These are phyloP conservation scores for Oreohelix idahoensis DNA, from an alignment of 1,140 invertebrate genomes.

Conservation along the genomic window DNA sequence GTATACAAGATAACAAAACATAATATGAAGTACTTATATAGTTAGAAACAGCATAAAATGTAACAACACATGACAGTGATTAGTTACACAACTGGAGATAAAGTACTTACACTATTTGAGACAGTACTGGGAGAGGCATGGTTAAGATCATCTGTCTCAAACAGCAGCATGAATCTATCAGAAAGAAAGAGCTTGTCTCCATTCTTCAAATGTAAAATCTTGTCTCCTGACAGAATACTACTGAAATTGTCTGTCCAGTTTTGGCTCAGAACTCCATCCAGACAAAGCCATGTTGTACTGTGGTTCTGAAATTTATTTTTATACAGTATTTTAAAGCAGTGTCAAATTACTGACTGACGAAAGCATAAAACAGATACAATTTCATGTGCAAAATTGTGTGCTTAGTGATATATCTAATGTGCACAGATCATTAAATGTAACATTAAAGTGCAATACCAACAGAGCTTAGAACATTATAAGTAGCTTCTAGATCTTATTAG, in stretches of 20 bases:
- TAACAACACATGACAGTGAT: too few species aligned
- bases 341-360: too few species aligned
- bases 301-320: conserved; percentile 61
- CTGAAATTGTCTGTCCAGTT: conserved; percentile 72
- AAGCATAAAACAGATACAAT: too few species aligned
- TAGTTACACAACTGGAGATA: too few species aligned
- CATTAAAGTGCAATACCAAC: too few species aligned
- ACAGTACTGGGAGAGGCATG: conserved; percentile 69
- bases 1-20: too few species aligned
- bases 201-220: conserved; percentile 71
- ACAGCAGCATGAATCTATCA: conserved; percentile 71
- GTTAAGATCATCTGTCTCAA: conserved; percentile 70
- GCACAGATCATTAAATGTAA: too few species aligned
- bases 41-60: neutral
- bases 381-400: too few species aligned
- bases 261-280: conserved; percentile 69
- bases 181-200: conserved; percentile 71
- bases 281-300: conserved; percentile 71
- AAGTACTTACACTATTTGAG: conserved; percentile 66
- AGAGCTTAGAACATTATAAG: too few species aligned
- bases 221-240: conserved; percentile 65
- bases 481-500: too few species aligned
- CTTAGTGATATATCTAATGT: too few species aligned
- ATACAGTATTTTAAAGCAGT: too few species aligned
- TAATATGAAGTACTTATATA: neutral